A percentile compares a stretch with the other conserved stretches of the same genome.
These are phyloP conservation scores for Acleris sparsana DNA, from an alignment of 2,888 invertebrate species.

Conservation along the genomic window DNA sequence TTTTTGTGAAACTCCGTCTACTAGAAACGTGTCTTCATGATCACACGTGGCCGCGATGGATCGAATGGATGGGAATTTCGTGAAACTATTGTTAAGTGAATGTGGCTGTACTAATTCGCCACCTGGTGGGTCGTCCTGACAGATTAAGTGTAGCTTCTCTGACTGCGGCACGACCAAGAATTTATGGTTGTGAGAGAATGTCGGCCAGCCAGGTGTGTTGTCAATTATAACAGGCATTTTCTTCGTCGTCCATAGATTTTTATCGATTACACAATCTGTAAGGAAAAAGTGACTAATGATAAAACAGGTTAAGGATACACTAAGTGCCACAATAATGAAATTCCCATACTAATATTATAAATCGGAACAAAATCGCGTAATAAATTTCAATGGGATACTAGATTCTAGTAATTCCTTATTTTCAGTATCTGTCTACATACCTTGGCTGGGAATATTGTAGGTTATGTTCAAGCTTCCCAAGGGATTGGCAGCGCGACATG, in stretches of 20 bases:
- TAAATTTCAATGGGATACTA: too few relatives aligned
- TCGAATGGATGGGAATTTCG: conserved; percentile 6
- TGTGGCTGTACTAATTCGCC: background rate
- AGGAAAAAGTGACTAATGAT: background rate
- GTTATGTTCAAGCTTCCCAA: conserved; percentile 19
- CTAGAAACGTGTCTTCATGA: conserved; percentile 17
- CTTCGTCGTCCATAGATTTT: conserved; percentile 4
- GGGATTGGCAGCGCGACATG: conserved; percentile 12
- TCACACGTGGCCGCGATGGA: conserved; percentile 17
- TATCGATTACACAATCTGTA: conserved; percentile 20
- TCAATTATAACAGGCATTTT: conserved; percentile 22
- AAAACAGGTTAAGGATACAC: background rate
- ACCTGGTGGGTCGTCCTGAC: conserved; percentile 10
- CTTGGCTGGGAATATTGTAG: conserved; percentile 5
- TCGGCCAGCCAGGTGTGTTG: conserved; percentile 5
- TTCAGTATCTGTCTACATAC: background rate
- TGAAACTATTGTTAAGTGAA: conserved; percentile 5
- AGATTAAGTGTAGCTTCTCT: conserved; percentile 11
- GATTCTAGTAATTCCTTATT: too few relatives aligned
- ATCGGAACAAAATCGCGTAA: too few relatives aligned
- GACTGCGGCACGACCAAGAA: conserved; percentile 10
- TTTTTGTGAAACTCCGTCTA: conserved; percentile 11
- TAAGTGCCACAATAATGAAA: background rate
- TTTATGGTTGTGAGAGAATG: background rate
- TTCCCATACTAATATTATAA: too few relatives aligned